Conservation (phyloP, 2,888 invertebrate species). For the Limnephilus auricula region DNA sequence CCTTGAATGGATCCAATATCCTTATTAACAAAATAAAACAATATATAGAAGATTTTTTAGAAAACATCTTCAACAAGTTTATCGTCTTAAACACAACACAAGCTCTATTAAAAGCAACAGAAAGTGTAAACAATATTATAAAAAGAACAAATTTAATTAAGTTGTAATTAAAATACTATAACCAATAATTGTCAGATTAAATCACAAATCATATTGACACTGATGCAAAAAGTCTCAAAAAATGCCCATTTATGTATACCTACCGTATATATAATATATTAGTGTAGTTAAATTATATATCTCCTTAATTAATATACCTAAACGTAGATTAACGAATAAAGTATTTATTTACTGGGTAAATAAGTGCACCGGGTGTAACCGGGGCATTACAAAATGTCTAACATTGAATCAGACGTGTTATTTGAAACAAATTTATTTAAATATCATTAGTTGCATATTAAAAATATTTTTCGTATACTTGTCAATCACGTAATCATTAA, state of each 20-base stretch:
- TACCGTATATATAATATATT: constrained; percentile 61
- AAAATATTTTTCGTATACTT: constrained; percentile 66
- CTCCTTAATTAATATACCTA: constrained; percentile 59
- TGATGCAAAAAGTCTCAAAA: constrained; percentile 55
- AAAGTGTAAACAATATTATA: constrained; percentile 45
- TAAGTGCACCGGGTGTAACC: neutral
- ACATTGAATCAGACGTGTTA: constrained; percentile 24
- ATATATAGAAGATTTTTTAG: constrained; percentile 24
- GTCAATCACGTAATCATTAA: constrained; percentile 61
- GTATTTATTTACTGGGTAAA: constrained; percentile 52
- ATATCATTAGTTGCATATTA: constrained; percentile 40
- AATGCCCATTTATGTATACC: constrained; percentile 65
- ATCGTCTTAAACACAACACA: constrained; percentile 55
- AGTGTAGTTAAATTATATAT: constrained; percentile 62
- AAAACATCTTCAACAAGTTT: constrained; percentile 17
- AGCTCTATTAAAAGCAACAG: constrained; percentile 51
- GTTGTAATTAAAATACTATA: constrained; percentile 39
- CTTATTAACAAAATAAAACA: constrained; percentile 52
- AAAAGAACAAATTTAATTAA: constrained; percentile 49
- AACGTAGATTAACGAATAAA: constrained; percentile 64
- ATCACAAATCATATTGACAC: constrained; percentile 59
- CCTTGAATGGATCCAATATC: constrained; percentile 46
- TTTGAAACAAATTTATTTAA: constrained; percentile 47
- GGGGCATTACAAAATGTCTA: constrained; percentile 20
- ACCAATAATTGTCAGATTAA: constrained; percentile 34